Evolutionary conservation across 2,797 vertebrate genomes (phyloP).

Genomic region (Scolopax rusticola): DNA sequence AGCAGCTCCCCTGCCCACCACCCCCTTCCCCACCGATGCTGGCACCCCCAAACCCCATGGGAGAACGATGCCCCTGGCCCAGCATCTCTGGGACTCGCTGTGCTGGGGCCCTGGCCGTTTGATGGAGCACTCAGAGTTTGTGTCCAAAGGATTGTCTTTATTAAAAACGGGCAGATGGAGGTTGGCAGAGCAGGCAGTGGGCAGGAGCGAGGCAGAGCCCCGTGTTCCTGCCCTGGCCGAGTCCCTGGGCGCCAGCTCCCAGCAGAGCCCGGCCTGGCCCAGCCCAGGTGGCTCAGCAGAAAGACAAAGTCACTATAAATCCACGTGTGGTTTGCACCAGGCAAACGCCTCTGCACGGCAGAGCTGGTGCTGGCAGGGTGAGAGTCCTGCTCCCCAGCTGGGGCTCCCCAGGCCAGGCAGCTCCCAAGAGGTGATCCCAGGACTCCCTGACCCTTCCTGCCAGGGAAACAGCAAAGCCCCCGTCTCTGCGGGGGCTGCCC

Average conservation of each 20-base stretch:
- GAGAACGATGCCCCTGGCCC: neutral
- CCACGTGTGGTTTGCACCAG: neutral
- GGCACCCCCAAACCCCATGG: fast-evolving
- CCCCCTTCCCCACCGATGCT: neutral
- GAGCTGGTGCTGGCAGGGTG: neutral
- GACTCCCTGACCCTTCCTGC: neutral
- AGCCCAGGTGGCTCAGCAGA: neutral
- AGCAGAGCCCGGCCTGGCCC: neutral
- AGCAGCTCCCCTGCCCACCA: neutral
- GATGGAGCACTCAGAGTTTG: neutral
- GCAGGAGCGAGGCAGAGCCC: neutral
- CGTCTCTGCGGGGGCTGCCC: neutral
- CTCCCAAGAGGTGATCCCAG: neutral
- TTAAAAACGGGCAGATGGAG: constrained; percentile 14
- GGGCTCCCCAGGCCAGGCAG: neutral
- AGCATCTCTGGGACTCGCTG: fast-evolving
- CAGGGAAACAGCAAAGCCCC: neutral
- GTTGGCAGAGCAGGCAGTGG: neutral
- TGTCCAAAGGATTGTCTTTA: constrained; percentile 51
- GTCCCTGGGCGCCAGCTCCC: neutral
- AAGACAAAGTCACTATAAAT: neutral
- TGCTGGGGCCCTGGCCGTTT: fast-evolving
- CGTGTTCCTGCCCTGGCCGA: fast-evolving
- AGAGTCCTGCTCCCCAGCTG: neutral
- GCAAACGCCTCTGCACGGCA: neutral